These are phyloP conservation scores for Nomada ferruginata DNA, from an alignment of 2,888 invertebrate genomes.

Conservation along the genomic window DNA sequence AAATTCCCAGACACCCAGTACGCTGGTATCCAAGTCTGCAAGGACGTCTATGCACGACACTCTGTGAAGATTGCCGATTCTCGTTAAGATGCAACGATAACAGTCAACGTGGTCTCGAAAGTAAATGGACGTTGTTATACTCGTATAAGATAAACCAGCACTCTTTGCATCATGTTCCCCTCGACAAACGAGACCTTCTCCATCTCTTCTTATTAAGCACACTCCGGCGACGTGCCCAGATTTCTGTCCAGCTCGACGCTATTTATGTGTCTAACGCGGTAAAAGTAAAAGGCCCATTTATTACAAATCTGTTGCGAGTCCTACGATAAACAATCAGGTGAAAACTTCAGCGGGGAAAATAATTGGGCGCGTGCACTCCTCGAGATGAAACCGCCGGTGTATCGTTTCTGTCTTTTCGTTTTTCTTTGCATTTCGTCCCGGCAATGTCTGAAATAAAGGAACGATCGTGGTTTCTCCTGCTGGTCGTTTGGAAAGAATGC, in stretches of 20 bases:
- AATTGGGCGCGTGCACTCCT: constrained; percentile 33
- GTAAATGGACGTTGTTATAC: constrained; percentile 68
- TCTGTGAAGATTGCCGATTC: constrained; percentile 78
- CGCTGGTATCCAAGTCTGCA: constrained; percentile 17
- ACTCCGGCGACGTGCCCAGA: constrained; percentile 48
- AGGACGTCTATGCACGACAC: constrained; percentile 62
- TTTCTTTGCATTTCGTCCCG: background rate
- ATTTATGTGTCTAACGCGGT: constrained; percentile 45
- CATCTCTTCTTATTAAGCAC: constrained; percentile 58
- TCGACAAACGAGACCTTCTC: constrained; percentile 65
- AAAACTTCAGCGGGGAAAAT: constrained; percentile 26
- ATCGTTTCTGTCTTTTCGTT: background rate
- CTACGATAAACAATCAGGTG: constrained; percentile 51
- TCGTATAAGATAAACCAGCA: constrained; percentile 58
- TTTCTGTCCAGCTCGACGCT: constrained; percentile 46
- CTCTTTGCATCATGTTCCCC: constrained; percentile 62
- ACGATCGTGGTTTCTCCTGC: constrained; percentile 21
- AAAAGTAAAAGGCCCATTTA: constrained; percentile 56
- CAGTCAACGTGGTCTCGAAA: constrained; percentile 67
- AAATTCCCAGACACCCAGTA: constrained; percentile 52
- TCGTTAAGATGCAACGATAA: constrained; percentile 79
- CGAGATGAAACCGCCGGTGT: constrained; percentile 5
- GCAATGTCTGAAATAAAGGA: background rate
- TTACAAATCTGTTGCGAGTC: constrained; percentile 48
- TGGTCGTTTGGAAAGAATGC: constrained; percentile 3